phyloP scores from a whole-genome alignment of 1,140 invertebrate genomes.

The Anoplolepis gracilipes region DNA sequence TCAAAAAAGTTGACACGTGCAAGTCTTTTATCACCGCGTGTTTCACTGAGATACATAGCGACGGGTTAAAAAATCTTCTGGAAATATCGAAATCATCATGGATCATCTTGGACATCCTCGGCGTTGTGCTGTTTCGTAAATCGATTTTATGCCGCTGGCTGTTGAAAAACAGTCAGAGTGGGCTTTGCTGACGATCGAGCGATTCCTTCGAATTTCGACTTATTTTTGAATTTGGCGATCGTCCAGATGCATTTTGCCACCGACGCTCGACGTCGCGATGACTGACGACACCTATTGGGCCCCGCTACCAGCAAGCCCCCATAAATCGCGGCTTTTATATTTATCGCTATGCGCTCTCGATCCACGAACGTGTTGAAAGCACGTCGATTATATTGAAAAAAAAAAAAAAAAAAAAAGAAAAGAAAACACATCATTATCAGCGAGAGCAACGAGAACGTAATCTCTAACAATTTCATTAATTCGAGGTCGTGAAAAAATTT shows the following conservation, averaged over 20 bases:
- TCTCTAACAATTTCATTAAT: neutral
- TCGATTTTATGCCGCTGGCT: neutral
- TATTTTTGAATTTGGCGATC: constrained; percentile 72
- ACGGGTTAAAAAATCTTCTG: neutral
- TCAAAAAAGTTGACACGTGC: constrained; percentile 5
- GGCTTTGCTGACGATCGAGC: constrained; percentile 52
- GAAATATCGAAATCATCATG: neutral
- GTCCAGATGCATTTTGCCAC: constrained; percentile 68
- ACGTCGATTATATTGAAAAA: neutral
- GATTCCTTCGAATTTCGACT: constrained; percentile 68
- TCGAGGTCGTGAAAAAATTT: neutral
- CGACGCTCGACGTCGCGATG: constrained; percentile 49
- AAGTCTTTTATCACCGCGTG: neutral
- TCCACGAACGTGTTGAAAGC: neutral
- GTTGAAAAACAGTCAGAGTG: neutral
- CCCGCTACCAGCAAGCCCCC: neutral
- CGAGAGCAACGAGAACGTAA: neutral
- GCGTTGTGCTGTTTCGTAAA: constrained; percentile 5
- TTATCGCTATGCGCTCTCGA: constrained; percentile 47
- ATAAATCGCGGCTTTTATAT: constrained; percentile 57
- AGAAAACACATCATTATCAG: constrained; percentile 3
- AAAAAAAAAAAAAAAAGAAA: no score
- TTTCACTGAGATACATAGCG: neutral
- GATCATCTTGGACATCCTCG: neutral
- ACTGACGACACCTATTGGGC: constrained; percentile 55